Evolutionary conservation across 2,113 vertebrate genomes (phyloP).

Genomic region (Myotis lucifugus): DNA sequence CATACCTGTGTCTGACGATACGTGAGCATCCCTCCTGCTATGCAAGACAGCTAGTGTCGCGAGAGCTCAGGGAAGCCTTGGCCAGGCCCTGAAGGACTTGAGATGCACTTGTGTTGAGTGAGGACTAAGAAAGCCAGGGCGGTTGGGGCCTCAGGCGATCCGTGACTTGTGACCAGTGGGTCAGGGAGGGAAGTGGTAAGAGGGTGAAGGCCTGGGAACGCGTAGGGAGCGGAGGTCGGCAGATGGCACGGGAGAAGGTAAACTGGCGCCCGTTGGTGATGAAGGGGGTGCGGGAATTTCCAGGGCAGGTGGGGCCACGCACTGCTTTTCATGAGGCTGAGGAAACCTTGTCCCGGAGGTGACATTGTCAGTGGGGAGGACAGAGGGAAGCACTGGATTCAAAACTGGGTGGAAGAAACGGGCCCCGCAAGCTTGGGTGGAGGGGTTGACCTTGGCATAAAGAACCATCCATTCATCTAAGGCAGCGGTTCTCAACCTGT

Average conservation of each 20-base stretch:
- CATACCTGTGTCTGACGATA: background rate
- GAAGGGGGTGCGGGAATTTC: background rate
- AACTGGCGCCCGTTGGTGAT: background rate
- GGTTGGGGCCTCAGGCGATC: background rate
- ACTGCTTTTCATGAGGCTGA: background rate
- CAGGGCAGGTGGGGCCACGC: too few relatives aligned
- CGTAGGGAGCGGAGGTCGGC: background rate
- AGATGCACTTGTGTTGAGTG: background rate
- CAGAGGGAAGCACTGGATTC: background rate
- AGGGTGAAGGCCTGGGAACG: background rate
- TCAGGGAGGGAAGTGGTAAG: background rate
- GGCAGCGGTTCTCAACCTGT: background rate
- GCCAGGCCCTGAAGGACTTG: background rate
- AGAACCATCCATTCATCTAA: background rate
- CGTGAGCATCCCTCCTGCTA: fast-evolving
- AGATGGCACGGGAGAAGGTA: fast-evolving
- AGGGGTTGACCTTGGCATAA: background rate
- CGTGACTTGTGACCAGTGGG: background rate
- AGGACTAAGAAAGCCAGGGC: background rate
- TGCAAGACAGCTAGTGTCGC: background rate
- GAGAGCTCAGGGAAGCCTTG: background rate
- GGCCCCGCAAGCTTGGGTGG: background rate
- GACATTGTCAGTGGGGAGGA: background rate
- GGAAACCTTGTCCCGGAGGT: background rate
- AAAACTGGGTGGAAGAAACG: background rate